Percentiles rank a stretch among this genome's conserved stretches.
Conservation (phyloP, 2,888 invertebrate species). For the Arctia plantaginis region DNA sequence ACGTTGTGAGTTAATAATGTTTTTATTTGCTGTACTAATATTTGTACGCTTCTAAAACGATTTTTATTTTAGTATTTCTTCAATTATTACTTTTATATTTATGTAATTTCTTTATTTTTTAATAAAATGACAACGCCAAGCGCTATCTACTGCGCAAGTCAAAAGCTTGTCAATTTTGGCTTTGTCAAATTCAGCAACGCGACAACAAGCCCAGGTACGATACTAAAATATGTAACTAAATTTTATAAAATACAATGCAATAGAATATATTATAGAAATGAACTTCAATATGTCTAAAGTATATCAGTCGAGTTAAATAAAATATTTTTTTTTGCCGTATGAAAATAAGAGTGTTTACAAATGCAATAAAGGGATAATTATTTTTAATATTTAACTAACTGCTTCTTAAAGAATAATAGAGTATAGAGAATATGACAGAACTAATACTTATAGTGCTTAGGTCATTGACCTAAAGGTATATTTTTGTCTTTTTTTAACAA, state of each 20-base stretch:
- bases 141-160: constrained; percentile 64
- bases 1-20: background rate
- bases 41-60: background rate
- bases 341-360: background rate
- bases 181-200: constrained; percentile 47
- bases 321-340: background rate
- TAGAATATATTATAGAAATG: background rate
- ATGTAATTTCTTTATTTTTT: background rate
- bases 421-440: background rate
- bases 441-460: background rate
- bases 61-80: background rate
- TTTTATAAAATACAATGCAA: background rate
- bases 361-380: constrained; percentile 20
- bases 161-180: constrained; percentile 59
- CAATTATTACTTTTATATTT: background rate
- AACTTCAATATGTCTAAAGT: constrained; percentile 10
- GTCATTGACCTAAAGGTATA: no score
- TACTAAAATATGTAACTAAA: constrained; percentile 24
- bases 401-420: background rate
- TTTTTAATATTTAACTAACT: background rate
- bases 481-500: no score
- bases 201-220: constrained; percentile 40
- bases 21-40: background rate
- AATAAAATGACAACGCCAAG: constrained; percentile 46
- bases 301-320: background rate